Percentiles rank a stretch among this genome's conserved stretches.
Conservation (phyloP, 2,113 vertebrate genomes). For the Hemichromis elongatus region DNA sequence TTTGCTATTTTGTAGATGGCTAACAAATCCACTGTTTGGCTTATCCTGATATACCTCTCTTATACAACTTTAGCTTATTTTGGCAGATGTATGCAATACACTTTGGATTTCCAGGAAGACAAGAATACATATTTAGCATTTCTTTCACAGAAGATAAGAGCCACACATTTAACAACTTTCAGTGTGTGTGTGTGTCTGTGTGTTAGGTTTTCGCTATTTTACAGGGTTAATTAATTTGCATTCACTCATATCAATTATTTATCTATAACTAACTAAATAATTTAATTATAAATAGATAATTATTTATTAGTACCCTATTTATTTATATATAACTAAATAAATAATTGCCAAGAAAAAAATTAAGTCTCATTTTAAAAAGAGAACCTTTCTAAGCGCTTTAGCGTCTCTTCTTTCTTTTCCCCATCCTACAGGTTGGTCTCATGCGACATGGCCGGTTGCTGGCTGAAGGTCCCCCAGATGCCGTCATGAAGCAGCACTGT, state of each 20-base stretch:
- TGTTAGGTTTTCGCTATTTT: too few species aligned
- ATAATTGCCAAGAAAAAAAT: not conserved
- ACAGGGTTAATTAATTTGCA: not conserved
- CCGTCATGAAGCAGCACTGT: conserved; percentile 71
- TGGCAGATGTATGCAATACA: not conserved
- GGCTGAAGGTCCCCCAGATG: conserved; percentile 72
- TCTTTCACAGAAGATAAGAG: rapidly evolving
- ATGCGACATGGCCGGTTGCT: conserved; percentile 74
- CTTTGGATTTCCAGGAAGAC: not conserved
- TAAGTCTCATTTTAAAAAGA: not conserved
- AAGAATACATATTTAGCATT: not conserved
- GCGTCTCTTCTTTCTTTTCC: not conserved
- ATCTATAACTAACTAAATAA: not conserved
- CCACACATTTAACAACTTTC: not conserved
- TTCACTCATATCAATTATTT: not conserved
- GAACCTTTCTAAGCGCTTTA: not conserved
- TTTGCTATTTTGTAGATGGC: not conserved
- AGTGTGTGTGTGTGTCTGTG: not conserved
- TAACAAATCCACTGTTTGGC: not conserved
- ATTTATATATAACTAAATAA: not conserved
- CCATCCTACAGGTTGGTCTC: conserved; percentile 68
- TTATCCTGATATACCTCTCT: not conserved
- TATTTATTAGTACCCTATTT: not conserved
- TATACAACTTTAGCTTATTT: not conserved
- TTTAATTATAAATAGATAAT: rapidly evolving